A percentile compares a stretch with the other conserved stretches of the same genome.
These are phyloP conservation scores for Drosophila niveifrons DNA, from an alignment of 2,888 invertebrate genomes.

Conservation along the genomic window DNA sequence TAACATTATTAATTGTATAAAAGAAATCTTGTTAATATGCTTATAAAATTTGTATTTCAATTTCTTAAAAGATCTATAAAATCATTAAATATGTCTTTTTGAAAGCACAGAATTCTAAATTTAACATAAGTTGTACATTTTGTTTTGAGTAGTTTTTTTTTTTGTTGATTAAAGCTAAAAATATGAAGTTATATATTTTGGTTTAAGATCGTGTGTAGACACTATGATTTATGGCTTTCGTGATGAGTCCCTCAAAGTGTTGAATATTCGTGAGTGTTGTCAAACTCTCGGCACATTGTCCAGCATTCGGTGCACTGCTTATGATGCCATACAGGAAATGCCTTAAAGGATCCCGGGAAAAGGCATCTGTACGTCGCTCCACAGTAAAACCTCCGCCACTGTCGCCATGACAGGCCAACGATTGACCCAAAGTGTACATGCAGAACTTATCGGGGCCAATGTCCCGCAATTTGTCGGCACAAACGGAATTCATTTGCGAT, in stretches of 20 bases:
- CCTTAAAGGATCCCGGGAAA: slow-evolving; percentile 23
- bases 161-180: neutral
- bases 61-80: neutral
- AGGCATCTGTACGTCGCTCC: slow-evolving; percentile 3
- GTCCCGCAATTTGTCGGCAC: slow-evolving; percentile 41
- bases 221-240: slow-evolving; percentile 36
- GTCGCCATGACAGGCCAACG: slow-evolving; percentile 68
- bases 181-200: neutral
- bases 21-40: too few relatives aligned
- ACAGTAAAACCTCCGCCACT: slow-evolving; percentile 72
- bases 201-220: slow-evolving; percentile 35
- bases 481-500: slow-evolving; percentile 52
- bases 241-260: slow-evolving; percentile 52
- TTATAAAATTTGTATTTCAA: too few relatives aligned
- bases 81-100: neutral
- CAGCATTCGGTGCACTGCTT: slow-evolving; percentile 73
- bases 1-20: too few relatives aligned
- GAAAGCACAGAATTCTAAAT: neutral
- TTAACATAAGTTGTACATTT: neutral
- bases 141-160: neutral
- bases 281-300: slow-evolving; percentile 63
- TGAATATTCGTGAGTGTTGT: slow-evolving; percentile 69
- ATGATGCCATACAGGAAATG: slow-evolving; percentile 65
- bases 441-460: slow-evolving; percentile 68
- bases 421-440: slow-evolving; percentile 64